Evolutionary conservation across 2,113 vertebrate genomes (phyloP).

Genomic region (Phaethornis superciliosus): DNA sequence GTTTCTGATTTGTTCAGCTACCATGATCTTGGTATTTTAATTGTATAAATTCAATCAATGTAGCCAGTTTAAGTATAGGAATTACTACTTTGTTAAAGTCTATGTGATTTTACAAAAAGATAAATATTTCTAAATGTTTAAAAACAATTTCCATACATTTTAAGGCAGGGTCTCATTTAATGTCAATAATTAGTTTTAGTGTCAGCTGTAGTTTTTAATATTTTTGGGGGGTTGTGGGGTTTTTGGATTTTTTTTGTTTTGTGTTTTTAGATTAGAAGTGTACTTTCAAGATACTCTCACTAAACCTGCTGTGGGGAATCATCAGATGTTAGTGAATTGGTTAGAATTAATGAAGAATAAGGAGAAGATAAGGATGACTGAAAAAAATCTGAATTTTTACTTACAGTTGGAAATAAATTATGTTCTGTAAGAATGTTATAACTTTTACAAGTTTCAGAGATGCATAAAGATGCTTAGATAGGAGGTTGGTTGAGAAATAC

Average conservation of each 20-base stretch:
- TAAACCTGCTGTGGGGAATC: not conserved
- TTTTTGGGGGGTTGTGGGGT: not conserved
- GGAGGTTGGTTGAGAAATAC: not conserved
- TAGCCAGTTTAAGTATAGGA: not conserved
- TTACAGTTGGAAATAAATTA: not conserved
- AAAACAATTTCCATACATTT: not conserved
- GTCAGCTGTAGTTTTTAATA: too few species aligned
- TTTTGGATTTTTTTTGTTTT: not conserved
- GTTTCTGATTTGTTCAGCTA: not conserved
- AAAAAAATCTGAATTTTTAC: not conserved
- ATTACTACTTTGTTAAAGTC: not conserved
- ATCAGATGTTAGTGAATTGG: not conserved
- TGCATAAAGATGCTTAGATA: not conserved
- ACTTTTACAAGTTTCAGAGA: not conserved
- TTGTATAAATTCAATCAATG: not conserved
- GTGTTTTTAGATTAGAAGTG: not conserved
- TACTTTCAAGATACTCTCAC: not conserved
- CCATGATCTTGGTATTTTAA: not conserved
- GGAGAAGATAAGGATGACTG: not conserved
- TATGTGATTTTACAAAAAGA: not conserved
- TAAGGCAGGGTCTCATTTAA: not conserved
- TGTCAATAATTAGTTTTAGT: not conserved
- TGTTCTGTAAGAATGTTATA: not conserved
- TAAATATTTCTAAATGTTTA: not conserved
- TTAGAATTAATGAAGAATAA: not conserved